Conservation (phyloP, 2,113 vertebrate genomes). For the Spheniscus mendiculus region DNA sequence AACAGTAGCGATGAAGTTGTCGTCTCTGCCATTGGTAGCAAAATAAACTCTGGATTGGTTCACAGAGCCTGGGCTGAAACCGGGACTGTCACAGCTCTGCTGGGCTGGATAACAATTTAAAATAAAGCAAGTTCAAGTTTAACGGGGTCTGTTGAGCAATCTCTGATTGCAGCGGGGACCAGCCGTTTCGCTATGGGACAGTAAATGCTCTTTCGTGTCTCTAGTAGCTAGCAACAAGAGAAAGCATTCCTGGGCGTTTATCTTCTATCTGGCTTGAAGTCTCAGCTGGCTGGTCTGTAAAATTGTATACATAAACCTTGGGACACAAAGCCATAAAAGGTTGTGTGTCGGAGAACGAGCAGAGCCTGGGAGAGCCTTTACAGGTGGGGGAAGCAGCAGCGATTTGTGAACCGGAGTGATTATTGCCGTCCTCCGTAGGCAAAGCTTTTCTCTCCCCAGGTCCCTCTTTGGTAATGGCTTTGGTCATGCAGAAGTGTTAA, state of each 20-base stretch:
- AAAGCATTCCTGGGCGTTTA: background rate
- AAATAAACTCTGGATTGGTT: background rate
- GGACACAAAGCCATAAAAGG: background rate
- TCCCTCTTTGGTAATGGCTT: background rate
- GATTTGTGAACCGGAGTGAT: background rate
- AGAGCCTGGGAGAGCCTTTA: background rate
- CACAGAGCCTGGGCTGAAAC: background rate
- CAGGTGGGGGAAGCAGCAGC: background rate
- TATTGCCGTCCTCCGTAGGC: accelerated
- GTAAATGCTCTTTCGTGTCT: background rate
- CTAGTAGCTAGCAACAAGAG: background rate
- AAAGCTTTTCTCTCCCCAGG: background rate
- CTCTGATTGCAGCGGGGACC: background rate
- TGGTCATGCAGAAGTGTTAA: background rate
- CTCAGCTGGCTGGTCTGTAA: background rate
- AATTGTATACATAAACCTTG: background rate
- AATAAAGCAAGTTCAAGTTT: background rate
- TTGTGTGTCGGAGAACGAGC: background rate
- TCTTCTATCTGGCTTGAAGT: background rate
- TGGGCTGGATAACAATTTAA: background rate
- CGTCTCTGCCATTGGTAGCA: background rate
- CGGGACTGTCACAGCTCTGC: background rate
- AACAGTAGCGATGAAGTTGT: background rate
- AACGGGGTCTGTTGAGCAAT: background rate
- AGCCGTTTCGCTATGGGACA: accelerated